Conservation (phyloP, 2,888 invertebrate genomes). For the Diaphora mendica region DNA sequence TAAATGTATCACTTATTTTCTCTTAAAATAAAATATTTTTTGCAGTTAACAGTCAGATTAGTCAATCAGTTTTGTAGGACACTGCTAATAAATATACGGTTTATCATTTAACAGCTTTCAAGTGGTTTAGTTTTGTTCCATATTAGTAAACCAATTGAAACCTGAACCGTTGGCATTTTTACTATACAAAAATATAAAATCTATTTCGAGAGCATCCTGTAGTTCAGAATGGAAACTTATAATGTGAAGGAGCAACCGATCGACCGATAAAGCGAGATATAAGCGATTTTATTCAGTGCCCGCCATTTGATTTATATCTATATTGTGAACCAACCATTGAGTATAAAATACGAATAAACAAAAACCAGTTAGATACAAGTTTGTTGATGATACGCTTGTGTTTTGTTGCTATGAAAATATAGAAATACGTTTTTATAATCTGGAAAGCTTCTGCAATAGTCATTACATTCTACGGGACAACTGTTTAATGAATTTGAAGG, state of each 20-base stretch:
- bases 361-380: constrained; percentile 41
- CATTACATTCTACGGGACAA: neutral
- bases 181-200: neutral
- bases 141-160: neutral
- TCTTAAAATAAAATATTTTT: neutral
- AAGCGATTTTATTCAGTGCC: constrained; percentile 80
- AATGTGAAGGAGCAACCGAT: constrained; percentile 74
- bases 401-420: constrained; percentile 9
- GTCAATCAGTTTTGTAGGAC: too few species aligned
- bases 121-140: neutral
- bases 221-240: constrained; percentile 52
- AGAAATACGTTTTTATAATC: constrained; percentile 1
- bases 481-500: neutral
- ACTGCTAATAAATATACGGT: too few species aligned
- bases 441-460: neutral
- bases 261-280: constrained; percentile 72
- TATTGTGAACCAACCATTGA: constrained; percentile 69
- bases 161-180: neutral
- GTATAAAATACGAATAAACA: constrained; percentile 43
- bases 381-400: constrained; percentile 25
- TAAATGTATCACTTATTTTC: neutral
- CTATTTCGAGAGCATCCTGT: constrained; percentile 48
- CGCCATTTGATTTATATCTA: constrained; percentile 80
- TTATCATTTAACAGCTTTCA: too few species aligned
- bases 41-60: neutral